Percentiles rank a stretch among this genome's conserved stretches.
These are phyloP conservation scores for Ctenochaetus hawaiiensis DNA, from an alignment of 2,797 vertebrate genomes.

Conservation along the genomic window DNA sequence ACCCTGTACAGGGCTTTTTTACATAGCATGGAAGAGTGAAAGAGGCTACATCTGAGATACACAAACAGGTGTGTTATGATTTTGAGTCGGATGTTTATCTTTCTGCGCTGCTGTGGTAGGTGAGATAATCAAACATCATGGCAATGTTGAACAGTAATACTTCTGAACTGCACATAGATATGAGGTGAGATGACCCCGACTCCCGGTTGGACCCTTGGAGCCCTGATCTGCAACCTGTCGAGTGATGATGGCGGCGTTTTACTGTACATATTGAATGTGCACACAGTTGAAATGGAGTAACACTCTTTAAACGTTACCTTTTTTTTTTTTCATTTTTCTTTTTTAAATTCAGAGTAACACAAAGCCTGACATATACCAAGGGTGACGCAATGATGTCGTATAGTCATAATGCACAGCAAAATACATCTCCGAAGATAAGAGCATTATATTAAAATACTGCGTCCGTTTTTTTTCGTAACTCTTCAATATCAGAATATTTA, in stretches of 20 bases:
- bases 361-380: constrained; percentile 80
- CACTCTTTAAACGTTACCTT: constrained; percentile 59
- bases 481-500: constrained; percentile 80
- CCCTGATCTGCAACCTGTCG: constrained; percentile 50
- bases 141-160: constrained; percentile 67
- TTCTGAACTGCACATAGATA: constrained; percentile 71
- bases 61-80: constrained; percentile 61
- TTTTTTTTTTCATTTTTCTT: constrained; percentile 34
- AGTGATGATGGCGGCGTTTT: constrained; percentile 39
- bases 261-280: constrained; percentile 73
- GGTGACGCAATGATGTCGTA: constrained; percentile 77
- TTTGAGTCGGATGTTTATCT: constrained; percentile 49
- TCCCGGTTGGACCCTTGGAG: constrained; percentile 42
- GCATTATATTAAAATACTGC: constrained; percentile 87
- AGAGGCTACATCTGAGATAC: constrained; percentile 80
- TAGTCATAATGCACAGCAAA: constrained; percentile 86
- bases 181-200: constrained; percentile 58
- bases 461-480: constrained; percentile 68
- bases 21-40: constrained; percentile 68
- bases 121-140: constrained; percentile 60
- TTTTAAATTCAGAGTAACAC: constrained; percentile 73
- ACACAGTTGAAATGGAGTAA: constrained; percentile 63
- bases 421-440: constrained; percentile 86
- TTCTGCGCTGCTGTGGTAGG: constrained; percentile 51
- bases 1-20: constrained; percentile 53